phyloP scores from a whole-genome alignment of 1,140 invertebrate genomes.

The Berghia stephanieae region DNA sequence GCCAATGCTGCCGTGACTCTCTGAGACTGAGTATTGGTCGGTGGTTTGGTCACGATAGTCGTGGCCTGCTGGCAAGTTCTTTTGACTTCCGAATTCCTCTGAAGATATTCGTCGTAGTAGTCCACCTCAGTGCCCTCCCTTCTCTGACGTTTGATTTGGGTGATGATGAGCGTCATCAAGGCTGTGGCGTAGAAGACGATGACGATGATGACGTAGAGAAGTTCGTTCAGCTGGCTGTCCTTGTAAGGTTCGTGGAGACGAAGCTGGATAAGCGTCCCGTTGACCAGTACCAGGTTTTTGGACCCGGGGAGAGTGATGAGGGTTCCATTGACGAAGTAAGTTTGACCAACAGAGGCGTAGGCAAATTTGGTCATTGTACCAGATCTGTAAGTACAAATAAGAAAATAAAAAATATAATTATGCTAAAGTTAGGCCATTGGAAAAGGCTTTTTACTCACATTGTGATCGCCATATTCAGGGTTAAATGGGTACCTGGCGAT shows the following conservation, averaged over 20 bases:
- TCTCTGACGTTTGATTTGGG: constrained; percentile 55
- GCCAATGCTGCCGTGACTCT: neutral
- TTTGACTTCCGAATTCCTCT: constrained; percentile 49
- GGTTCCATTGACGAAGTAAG: too few species aligned
- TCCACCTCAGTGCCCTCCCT: constrained; percentile 55
- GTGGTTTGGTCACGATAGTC: constrained; percentile 9
- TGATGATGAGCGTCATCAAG: constrained; percentile 59
- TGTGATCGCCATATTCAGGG: too few species aligned
- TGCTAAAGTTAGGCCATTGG: too few species aligned
- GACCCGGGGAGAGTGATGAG: too few species aligned
- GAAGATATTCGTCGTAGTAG: constrained; percentile 61
- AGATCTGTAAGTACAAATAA: too few species aligned
- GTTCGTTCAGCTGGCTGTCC: constrained; percentile 58
- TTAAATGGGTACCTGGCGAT: too few species aligned
- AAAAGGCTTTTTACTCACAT: too few species aligned
- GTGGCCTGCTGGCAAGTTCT: constrained; percentile 40
- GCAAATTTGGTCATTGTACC: too few species aligned
- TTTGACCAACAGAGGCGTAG: too few species aligned
- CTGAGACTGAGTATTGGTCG: neutral
- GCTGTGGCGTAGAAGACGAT: constrained; percentile 62
- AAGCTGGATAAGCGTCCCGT: constrained; percentile 49
- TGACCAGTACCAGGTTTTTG: too few species aligned
- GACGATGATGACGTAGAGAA: constrained; percentile 62
- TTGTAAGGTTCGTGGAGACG: constrained; percentile 40
- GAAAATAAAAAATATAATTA: too few species aligned